Base-by-base conservation (phyloP, 1,140 invertebrate species). In the Homarus americanus region DNA sequence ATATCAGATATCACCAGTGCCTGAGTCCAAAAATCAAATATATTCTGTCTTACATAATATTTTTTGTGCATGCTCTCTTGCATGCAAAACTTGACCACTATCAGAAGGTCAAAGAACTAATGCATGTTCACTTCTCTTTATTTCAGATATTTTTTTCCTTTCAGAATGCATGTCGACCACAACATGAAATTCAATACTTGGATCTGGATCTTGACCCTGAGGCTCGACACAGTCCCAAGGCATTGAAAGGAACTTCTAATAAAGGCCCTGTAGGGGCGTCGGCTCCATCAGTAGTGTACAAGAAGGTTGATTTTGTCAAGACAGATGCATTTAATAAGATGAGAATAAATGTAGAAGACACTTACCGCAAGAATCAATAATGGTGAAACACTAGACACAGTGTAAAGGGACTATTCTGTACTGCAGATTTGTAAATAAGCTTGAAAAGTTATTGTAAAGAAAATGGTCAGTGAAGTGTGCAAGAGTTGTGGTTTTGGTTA, bases 261-360 rank as follows among this genome's bases (percentile, higher is more conserved):
- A 75, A 87, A 53, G 53, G 9, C 38, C 49, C 40, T 69, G 79
- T 75, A 10, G 76, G 36, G 34, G 32, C 90, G 58, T 69, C 90
- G 20, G 76, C 32, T 20, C 75, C 90, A 34, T 91, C 90, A 41
- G 92, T 92, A 1, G 97, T 97, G 9, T 98, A 98, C 94, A 98
- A 98, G 94, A 97, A 96, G 0, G 97, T 98, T 0, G 98, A 98
- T 94, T 98, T 98, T 95, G 94, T 97, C 24, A 98, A 98, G 95
- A 98, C 98, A 0, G 96, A 98, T 93, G 97, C 97, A 9, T 98
- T 98, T 93, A 98, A 98, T 94, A 95, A 96, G 89, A 98, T 97
- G n/a, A 95, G 97, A 73, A 96, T 97, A 93, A 96, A 97, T 93
- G 96, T 97, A 1, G 97, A 98, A 94, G 86, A 92, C 72, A 89